A percentile compares a stretch with the other conserved stretches of the same genome.
Conservation (phyloP, 2,113 vertebrate genomes). For the Calyptommatus sinebrachiatus region DNA sequence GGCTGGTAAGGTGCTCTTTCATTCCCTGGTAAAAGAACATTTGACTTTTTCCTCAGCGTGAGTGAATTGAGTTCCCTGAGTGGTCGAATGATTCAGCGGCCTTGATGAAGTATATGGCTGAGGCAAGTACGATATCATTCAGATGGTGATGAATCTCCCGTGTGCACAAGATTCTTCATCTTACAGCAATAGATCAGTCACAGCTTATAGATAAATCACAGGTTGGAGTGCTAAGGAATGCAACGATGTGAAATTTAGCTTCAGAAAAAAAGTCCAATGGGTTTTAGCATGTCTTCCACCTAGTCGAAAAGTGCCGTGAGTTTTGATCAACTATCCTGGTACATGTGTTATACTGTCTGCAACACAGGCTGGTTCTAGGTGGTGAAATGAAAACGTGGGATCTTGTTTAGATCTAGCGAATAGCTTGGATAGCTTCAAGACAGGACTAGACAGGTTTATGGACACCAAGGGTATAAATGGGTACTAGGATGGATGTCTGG, state of each 20-base stretch:
- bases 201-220: not conserved
- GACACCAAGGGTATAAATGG: too few relatives aligned
- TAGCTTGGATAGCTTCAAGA: too few relatives aligned
- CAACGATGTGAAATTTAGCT: not conserved
- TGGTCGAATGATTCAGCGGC: not conserved
- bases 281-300: too few relatives aligned
- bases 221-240: not conserved
- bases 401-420: too few relatives aligned
- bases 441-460: too few relatives aligned
- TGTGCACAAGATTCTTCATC: not conserved
- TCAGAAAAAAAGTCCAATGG: not conserved
- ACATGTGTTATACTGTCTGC: too few relatives aligned
- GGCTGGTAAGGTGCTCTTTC: not conserved
- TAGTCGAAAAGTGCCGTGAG: not conserved
- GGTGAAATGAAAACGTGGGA: too few relatives aligned
- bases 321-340: not conserved
- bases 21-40: not conserved
- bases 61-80: not conserved
- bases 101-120: not conserved
- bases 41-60: not conserved
- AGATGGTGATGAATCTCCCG: slow-evolving; percentile 5
- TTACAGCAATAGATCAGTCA: not conserved
- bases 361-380: too few relatives aligned
- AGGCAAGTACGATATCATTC: slow-evolving; percentile 3
- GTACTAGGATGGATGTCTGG: too few relatives aligned